These are phyloP conservation scores for Andrena camellia DNA, from an alignment of 2,888 invertebrate species.

Conservation along the genomic window DNA sequence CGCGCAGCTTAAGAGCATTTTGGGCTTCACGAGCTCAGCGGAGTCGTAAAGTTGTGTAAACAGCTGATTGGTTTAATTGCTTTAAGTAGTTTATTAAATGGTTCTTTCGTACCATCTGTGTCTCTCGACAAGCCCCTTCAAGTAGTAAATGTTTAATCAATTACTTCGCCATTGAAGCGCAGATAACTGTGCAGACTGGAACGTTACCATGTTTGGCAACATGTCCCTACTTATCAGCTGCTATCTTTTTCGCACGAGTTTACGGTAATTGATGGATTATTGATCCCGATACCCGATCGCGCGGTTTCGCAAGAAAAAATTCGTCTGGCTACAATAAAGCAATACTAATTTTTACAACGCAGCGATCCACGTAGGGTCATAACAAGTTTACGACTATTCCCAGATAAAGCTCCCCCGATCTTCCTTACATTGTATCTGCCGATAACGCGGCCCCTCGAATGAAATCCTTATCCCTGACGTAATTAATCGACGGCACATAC, in stretches of 20 bases:
- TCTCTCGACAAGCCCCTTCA: not conserved
- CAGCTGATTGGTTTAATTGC: not conserved
- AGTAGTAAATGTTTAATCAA: not conserved
- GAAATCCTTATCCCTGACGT: constrained; percentile 11
- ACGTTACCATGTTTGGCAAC: no score
- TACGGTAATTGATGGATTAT: constrained; percentile 4
- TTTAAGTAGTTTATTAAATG: not conserved
- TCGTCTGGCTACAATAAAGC: constrained; percentile 23
- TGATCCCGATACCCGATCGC: not conserved
- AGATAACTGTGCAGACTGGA: no score
- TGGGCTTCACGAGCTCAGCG: not conserved
- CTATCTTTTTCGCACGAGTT: not conserved
- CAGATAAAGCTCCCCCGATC: constrained; percentile 14
- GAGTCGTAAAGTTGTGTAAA: not conserved
- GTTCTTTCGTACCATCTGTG: not conserved
- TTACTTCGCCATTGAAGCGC: no score
- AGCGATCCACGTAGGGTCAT: not conserved
- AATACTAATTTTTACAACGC: constrained; percentile 28
- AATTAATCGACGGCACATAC: constrained; percentile 27
- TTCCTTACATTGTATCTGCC: constrained; percentile 19
- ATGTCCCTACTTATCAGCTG: not conserved
- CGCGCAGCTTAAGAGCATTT: not conserved
- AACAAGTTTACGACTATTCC: constrained; percentile 37
- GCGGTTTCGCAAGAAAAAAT: not conserved
- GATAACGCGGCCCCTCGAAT: constrained; percentile 38